Evolutionary conservation across 2,888 invertebrate genomes (phyloP), one percentile per base, ranked within the genome.

Genomic region (Silvanus unidentatus): DNA sequence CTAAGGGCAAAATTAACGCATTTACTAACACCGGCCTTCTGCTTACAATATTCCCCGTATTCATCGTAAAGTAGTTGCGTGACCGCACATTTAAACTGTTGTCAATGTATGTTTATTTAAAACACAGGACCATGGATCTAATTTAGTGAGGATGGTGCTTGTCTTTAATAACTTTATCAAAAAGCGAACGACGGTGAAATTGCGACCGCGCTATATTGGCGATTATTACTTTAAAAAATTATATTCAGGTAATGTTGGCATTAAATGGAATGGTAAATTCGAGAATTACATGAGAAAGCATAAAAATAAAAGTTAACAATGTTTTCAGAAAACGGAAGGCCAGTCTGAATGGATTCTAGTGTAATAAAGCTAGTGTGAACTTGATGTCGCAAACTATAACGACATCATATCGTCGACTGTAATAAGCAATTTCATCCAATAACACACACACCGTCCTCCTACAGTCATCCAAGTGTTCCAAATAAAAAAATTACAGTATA

Each of bases 1-100:
- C 37, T 37, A 52, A 42, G 48, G 50, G 47, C 48, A 47, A 48
- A 47, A 50, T 44, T 47, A 49, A 42, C 47, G 49, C 45, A 48
- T 42, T 37, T 16, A 32, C 40, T 37, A 42, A 48, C 48, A 42
- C 39, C 40, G 30, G 38, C 42, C n/a, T 40, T 32, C 27, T 30
- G 14, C 42, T 14, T 12, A 35, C 15, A 39, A 45, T 44, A 42
- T 42, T 39, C 39, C 28, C 27, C 34, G 15, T 12, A 36, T 11
- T 13, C 40, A 14, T n/a, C n/a, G n/a, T n/a, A n/a, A n/a, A n/a
- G n/a, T 37, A 12, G 16, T 36, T 41, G 10, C 42, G 44, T 45
- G 45, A 45, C 45, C 42, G 22, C 45, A 42, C 45, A 45, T 45
- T 39, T 39, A 45, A 42, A 45, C 40, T 37, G 45, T 40, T 39